phyloP scores from a whole-genome alignment of 2,797 vertebrate genomes.

The Anguilla obscura region DNA sequence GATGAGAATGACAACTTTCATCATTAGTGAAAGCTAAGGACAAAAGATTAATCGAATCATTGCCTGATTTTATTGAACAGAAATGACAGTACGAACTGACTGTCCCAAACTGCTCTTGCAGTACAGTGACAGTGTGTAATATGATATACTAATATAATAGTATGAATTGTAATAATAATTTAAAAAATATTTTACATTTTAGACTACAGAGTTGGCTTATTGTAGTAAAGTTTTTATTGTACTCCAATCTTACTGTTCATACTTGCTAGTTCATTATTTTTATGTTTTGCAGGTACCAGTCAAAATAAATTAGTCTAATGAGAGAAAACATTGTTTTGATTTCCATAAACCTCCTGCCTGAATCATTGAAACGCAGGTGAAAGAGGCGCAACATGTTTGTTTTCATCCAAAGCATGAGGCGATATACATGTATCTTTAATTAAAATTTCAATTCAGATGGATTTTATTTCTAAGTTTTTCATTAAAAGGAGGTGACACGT shows the following conservation, averaged over 20 bases:
- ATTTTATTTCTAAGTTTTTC: conserved; percentile 13
- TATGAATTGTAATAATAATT: background rate
- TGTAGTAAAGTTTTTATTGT: background rate
- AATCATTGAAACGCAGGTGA: background rate
- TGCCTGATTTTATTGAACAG: background rate
- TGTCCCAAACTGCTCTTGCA: background rate
- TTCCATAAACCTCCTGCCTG: background rate
- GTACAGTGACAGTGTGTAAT: background rate
- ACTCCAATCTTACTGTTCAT: background rate
- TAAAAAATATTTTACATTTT: background rate
- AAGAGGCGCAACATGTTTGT: background rate
- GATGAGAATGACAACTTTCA: background rate
- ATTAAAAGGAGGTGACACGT: background rate
- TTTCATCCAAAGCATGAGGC: background rate
- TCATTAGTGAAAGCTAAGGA: background rate
- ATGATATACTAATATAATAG: too few species aligned
- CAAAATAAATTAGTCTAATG: background rate
- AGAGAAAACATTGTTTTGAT: background rate
- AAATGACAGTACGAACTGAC: background rate
- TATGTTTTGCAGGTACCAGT: background rate
- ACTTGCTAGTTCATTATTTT: background rate
- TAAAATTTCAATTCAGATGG: background rate
- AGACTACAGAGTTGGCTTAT: too few species aligned
- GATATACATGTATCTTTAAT: background rate
- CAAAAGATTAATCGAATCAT: background rate